phyloP scores from a whole-genome alignment of 1,140 invertebrate genomes.

The Magallana angulata region DNA sequence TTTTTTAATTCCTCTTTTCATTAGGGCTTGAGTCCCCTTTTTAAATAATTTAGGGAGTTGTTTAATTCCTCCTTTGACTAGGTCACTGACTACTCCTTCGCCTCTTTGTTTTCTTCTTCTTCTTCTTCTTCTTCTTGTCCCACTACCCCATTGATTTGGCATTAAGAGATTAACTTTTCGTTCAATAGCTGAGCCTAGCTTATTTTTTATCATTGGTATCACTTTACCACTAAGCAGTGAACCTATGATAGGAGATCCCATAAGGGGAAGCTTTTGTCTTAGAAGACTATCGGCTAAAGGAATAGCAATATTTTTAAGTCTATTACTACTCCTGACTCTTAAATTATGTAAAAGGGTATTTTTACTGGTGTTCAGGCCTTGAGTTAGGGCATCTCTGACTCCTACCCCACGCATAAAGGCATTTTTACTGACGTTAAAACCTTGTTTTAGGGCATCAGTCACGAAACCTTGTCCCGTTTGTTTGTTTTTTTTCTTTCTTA shows the following conservation, averaged over 20 bases:
- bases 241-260: not conserved
- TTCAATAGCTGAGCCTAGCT: not conserved
- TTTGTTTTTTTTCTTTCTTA: not conserved
- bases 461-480: not conserved
- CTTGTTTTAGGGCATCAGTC: not conserved
- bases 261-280: not conserved
- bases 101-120: too few species aligned
- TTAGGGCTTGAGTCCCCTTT: too few species aligned
- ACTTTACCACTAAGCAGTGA: not conserved
- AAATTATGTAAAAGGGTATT: not conserved
- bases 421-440: not conserved
- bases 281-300: not conserved
- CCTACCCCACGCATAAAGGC: too few species aligned
- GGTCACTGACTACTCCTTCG: too few species aligned
- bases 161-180: too few species aligned
- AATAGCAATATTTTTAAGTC: not conserved
- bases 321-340: not conserved
- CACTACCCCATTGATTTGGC: too few species aligned
- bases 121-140: too few species aligned
- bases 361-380: too few species aligned
- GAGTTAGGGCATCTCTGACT: not conserved
- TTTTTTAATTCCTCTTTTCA: too few species aligned
- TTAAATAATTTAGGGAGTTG: too few species aligned
- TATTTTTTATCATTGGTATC: not conserved
- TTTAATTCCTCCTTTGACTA: too few species aligned